phyloP scores from a whole-genome alignment of 2,113 vertebrate genomes.

The Hyla sarda region DNA sequence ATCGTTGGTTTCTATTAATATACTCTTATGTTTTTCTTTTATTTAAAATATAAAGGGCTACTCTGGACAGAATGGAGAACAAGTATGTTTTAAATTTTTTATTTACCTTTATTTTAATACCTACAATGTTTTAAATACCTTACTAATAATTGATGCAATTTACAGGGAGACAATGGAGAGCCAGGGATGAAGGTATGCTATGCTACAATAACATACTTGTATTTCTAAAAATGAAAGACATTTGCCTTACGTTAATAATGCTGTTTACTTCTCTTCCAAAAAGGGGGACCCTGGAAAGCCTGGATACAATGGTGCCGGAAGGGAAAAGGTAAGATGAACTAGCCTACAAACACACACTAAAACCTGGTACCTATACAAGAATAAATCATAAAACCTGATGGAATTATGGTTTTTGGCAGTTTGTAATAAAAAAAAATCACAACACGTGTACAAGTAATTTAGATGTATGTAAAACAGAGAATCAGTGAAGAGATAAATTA shows the following conservation, averaged over 20 bases:
- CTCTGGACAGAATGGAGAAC: conserved; percentile 60
- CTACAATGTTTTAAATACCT: background rate
- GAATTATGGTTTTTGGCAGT: background rate
- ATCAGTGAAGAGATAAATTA: no score
- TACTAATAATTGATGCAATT: background rate
- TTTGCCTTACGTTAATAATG: background rate
- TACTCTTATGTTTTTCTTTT: background rate
- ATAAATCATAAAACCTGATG: background rate
- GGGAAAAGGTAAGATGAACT: conserved; percentile 53
- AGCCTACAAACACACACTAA: background rate
- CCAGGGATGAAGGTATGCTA: conserved; percentile 19
- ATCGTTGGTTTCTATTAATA: background rate
- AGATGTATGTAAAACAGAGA: no score
- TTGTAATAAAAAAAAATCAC: no score
- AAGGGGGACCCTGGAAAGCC: conserved; percentile 56
- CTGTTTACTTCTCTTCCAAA: conserved; percentile 20
- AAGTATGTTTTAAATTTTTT: conserved; percentile 39
- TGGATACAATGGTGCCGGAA: conserved; percentile 59
- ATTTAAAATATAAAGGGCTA: conserved; percentile 52
- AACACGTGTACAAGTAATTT: no score
- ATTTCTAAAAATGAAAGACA: background rate
- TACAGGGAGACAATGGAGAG: conserved; percentile 57
- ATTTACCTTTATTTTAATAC: background rate
- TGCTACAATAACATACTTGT: background rate
- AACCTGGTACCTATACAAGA: background rate